Base-by-base conservation (phyloP, 2,888 invertebrate genomes). In the Polyploca ridens region DNA sequence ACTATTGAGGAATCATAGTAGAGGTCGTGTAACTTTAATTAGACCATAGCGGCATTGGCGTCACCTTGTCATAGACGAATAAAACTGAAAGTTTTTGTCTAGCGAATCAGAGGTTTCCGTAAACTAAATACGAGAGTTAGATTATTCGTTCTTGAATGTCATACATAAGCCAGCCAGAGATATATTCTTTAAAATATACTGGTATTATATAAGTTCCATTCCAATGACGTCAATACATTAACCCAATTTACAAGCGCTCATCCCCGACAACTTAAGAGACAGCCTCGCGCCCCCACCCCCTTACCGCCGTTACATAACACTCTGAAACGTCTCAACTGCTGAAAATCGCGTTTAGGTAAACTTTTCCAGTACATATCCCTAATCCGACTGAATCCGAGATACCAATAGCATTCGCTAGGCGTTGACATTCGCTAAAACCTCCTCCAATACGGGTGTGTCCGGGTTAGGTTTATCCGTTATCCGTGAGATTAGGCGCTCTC, bases 391-490 rank as follows among this genome's bases (percentile, higher is more conserved):
- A 86, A 90, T 87, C 89, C 87, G 71, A 84, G 84, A 89, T 88
- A 84, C 93, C 93, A 94, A 94, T 93, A 73, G 91, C 87, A 81
- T 83, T 76, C 80, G 82, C 89, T 87, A 89, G 90, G 90, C 90
- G 89, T 86, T 77, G 81, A 90, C 91, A 83, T 87, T 89, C 81
- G 83, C 83, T 82, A 86, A 85, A 87, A 82, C 90, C 88, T 88
- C 90, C 90, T 89, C 91, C 91, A 89, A 90, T 88, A 75, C 89
- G 84, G 86, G 86, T 83, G 85, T 85, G 82, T 75, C 77, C 76
- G 89, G 85, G 81, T 90, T 89, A 91, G 87, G 87, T 87, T 92
- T 89, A 93, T 93, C 93, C 93, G 88, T 91, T 93, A 94, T 92
- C 90, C 92, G 86, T 76, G n/a, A 91, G 94, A 94, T 94, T 93